Conservation (phyloP, 2,888 invertebrate genomes). For the Agonopterix subpropinquella region DNA sequence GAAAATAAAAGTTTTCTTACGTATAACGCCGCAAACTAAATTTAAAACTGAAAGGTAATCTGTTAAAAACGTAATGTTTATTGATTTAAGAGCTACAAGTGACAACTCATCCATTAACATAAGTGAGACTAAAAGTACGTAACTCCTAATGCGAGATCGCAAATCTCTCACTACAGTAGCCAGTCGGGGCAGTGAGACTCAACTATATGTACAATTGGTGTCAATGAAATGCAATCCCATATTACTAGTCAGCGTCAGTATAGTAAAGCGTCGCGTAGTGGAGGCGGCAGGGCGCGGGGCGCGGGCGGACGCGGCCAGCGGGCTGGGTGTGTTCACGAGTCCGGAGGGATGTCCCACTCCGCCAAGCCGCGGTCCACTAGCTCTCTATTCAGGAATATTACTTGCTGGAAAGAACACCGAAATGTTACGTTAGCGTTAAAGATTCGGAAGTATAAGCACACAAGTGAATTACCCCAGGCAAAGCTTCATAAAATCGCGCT, state of each 20-base stretch:
- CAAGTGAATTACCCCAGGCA: too few species aligned
- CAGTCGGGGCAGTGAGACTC: slow-evolving; percentile 13
- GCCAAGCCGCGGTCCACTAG: slow-evolving; percentile 89
- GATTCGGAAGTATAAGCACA: too few species aligned
- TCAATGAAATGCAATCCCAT: slow-evolving; percentile 58
- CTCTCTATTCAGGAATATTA: slow-evolving; percentile 90
- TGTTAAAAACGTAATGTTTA: slow-evolving; percentile 35
- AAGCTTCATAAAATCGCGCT: too few species aligned
- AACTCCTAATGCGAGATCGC: slow-evolving; percentile 13
- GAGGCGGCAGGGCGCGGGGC: slow-evolving; percentile 3
- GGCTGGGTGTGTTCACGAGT: slow-evolving; percentile 46
- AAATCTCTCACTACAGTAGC: slow-evolving; percentile 14
- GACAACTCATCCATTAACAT: slow-evolving; percentile 36
- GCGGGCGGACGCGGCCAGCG: slow-evolving; percentile 4
- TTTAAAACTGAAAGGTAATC: slow-evolving; percentile 25
- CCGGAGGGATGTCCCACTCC: slow-evolving; percentile 78
- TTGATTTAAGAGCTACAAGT: slow-evolving; percentile 47
- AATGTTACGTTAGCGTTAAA: neutral
- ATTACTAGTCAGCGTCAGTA: slow-evolving; percentile 47
- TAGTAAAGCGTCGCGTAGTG: slow-evolving; percentile 15
- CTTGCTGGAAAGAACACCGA: slow-evolving; percentile 76
- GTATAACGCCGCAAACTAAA: slow-evolving; percentile 11
- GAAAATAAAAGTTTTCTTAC: slow-evolving; percentile 9
- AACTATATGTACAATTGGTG: slow-evolving; percentile 37
- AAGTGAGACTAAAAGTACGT: slow-evolving; percentile 33